Base-by-base conservation (phyloP, 30 jellyfish, hydroid and myxozoan genomes). In the Euphysa ruthae region DNA sequence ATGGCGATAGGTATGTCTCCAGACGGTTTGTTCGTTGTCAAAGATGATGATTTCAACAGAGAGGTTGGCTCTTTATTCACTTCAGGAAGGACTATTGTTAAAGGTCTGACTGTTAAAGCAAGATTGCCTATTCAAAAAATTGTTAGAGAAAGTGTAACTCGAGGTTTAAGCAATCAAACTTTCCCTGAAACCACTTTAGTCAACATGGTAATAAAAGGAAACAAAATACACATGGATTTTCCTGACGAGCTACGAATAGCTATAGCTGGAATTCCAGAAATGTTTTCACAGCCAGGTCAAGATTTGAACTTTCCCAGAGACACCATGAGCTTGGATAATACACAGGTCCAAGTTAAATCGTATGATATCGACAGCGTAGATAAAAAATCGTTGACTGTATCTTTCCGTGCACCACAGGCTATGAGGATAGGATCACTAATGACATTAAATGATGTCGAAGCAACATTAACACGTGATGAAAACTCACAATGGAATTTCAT, bases 81-180 rank as follows among this genome's bases (percentile, higher is more conserved):
- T 15, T 55, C 85, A n/a, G 85, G 95, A 23, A 57, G 43, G 74
- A 83, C 95, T 1, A 63, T 82, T 30, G 58, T 52, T 6, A 82
- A 55, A 30, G 95, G 95, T 22, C 60, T 82, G 14, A 69, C 81
- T 0, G 60, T 82, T 16, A 49, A 58, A 57, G 85, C 70, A 2
- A 79, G 63, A 42, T 69, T 82, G 33, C 92, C 95, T 16, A 73
- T 82, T 24, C 85, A 70, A n/a, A 62, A 75, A 24, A 43, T 68
- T 25, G 25, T 68, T 12, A 22, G 14, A 43, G 80, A 68, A 15
- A 18, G 43, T 2, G 1, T 14, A 1, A 29, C 43, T 3, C 16
- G 19, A 23, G 19, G n/a, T 5, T 6, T 22, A 15, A 43, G 32
- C 21, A 51, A 24, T 13, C 80, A 68, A 50, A 42, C 23, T 15